These are phyloP conservation scores for Clarias gariepinus DNA, from an alignment of 2,113 vertebrate species.

Conservation along the genomic window DNA sequence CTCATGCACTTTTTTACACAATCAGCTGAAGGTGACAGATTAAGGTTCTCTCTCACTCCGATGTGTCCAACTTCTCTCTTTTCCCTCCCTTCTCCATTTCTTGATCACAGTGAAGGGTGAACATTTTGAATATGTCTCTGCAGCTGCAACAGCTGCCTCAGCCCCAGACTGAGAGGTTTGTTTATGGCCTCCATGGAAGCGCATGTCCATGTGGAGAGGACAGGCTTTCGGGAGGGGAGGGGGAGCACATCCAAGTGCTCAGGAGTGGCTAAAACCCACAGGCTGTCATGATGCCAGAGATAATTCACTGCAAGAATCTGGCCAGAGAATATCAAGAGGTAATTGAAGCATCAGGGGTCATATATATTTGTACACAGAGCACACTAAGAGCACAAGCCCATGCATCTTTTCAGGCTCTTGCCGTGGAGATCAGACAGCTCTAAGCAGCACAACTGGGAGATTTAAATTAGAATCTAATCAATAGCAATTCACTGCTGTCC, in stretches of 20 bases:
- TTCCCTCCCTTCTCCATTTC: background rate
- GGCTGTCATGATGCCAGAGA: slow-evolving; percentile 42
- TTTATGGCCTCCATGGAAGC: slow-evolving; percentile 26
- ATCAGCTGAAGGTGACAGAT: slow-evolving; percentile 69
- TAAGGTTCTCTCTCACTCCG: slow-evolving; percentile 53
- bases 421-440: slow-evolving; percentile 38
- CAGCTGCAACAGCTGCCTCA: slow-evolving; percentile 38
- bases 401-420: slow-evolving; percentile 31
- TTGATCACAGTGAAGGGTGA: slow-evolving; percentile 54
- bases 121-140: slow-evolving; percentile 43
- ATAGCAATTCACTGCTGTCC: slow-evolving; percentile 70
- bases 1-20: slow-evolving; percentile 58
- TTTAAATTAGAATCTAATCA: slow-evolving; percentile 70
- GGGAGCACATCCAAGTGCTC: slow-evolving; percentile 1
- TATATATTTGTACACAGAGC: slow-evolving; percentile 41
- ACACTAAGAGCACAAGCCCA: slow-evolving; percentile 24
- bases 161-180: slow-evolving; percentile 35
- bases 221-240: slow-evolving; percentile 26
- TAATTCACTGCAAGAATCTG: slow-evolving; percentile 42
- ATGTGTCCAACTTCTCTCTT: slow-evolving; percentile 46
- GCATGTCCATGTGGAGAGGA: slow-evolving; percentile 30
- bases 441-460: slow-evolving; percentile 56
- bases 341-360: slow-evolving; percentile 46
- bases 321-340: slow-evolving; percentile 33
- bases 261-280: slow-evolving; percentile 47